Evolutionary conservation across 2,888 invertebrate genomes (phyloP), one percentile per base, ranked within the genome.

Genomic region (Rosalia funebris): DNA sequence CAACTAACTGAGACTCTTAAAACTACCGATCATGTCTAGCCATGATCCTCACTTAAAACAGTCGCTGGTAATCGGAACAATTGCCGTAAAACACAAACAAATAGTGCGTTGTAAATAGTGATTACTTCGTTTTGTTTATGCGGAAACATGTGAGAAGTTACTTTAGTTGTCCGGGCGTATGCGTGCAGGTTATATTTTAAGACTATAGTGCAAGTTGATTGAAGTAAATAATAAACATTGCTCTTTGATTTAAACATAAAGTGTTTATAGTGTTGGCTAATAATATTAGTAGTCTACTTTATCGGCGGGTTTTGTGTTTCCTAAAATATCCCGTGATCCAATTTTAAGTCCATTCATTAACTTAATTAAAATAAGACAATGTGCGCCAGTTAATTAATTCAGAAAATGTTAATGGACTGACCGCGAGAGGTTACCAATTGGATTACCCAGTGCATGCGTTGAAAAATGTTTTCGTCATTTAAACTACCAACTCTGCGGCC

Each of bases 401-500:
- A 14, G 46, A 31, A 48, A 47, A 54, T 14, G 42, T 14, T 53
- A 41, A 42, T 52, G 45, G 45, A 57, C 31, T 37, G 20, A 25
- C 34, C 41, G 42, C 31, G 42, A 37, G 31, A 25, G 57, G 15
- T 17, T 37, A 47, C 56, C 16, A 20, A 39, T 32, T n/a, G 19
- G 19, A 25, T 12, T 19, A 20, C 53, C 32, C 20, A 39, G 42
- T 54, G 52, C 31, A 31, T 34, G 44, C 19, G 48, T 59, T 41
- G 37, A 50, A 70, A 56, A 56, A 87, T 87, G 87, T 87, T 87
- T 71, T 82, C 84, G 48, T 84, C 84, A 67, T 85, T 87, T 75
- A 87, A 86, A 77, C 75, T 86, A 66, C 82, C 84, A 32, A 81
- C 82, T 10, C 76, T 86, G 66, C 83, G 86, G 69, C 77, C 79